A percentile compares a stretch with the other conserved stretches of the same genome.
phyloP scores from a whole-genome alignment of 1,140 invertebrate species.

The Drosophila ohnishii region DNA sequence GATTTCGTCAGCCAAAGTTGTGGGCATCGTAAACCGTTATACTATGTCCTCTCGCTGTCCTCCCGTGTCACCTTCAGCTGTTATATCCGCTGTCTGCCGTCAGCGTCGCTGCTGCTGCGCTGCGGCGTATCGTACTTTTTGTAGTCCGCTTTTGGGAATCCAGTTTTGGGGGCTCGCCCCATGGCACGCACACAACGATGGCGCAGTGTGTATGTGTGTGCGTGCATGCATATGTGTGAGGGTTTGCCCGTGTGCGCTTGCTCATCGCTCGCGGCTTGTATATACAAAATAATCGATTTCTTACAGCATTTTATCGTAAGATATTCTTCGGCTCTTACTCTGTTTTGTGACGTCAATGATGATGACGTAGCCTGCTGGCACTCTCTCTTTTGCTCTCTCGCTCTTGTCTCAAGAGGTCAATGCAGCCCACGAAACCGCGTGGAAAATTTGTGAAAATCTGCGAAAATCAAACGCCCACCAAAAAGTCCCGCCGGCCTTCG shows the following conservation, averaged over 20 bases:
- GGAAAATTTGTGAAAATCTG: conserved; percentile 55
- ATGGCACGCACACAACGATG: conserved; percentile 34
- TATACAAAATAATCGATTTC: conserved; percentile 73
- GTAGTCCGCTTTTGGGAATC: conserved; percentile 54
- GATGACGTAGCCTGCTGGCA: conserved; percentile 62
- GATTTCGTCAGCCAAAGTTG: conserved; percentile 37
- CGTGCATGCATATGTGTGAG: conserved; percentile 18
- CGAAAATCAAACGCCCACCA: conserved; percentile 10
- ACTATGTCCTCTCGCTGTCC: conserved; percentile 33
- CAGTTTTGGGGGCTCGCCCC: conserved; percentile 80
- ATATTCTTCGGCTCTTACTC: background rate
- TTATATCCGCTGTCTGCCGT: conserved; percentile 22
- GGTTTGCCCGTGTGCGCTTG: conserved; percentile 58
- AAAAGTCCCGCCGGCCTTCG: conserved; percentile 42
- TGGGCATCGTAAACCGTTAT: conserved; percentile 30
- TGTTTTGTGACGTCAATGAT: conserved; percentile 72
- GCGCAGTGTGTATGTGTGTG: background rate
- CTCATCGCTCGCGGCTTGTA: conserved; percentile 51
- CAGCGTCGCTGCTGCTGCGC: conserved; percentile 1
- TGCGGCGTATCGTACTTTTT: conserved; percentile 10
- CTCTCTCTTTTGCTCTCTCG: conserved; percentile 1
- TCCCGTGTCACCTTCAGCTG: conserved; percentile 62
- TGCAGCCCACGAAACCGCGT: conserved; percentile 42
- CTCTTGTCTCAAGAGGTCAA: conserved; percentile 47
- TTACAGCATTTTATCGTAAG: conserved; percentile 41